phyloP scores from a whole-genome alignment of 2,888 invertebrate species.

The Euspilapteryx auroguttella region DNA sequence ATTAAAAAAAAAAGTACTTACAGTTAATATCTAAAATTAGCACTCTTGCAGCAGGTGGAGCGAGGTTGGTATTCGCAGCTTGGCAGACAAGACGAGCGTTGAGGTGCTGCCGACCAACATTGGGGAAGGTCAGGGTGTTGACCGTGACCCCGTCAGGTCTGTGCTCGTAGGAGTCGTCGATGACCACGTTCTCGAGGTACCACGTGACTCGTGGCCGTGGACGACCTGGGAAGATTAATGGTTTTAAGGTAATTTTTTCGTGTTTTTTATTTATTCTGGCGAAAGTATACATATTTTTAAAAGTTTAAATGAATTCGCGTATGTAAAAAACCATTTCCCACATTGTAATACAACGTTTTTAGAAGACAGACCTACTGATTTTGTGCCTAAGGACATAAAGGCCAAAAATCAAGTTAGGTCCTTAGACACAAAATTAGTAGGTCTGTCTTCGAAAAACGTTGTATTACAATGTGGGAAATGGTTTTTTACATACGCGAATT shows the following conservation, averaged over 20 bases:
- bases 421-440: too few relatives aligned
- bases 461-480: too few relatives aligned
- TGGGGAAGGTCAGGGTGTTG: slow-evolving; percentile 79
- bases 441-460: too few relatives aligned
- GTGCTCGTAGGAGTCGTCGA: slow-evolving; percentile 80
- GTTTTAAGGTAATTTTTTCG: not conserved
- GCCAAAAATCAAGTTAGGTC: too few relatives aligned
- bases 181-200: slow-evolving; percentile 83
- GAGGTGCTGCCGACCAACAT: slow-evolving; percentile 80
- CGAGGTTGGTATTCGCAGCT: slow-evolving; percentile 84
- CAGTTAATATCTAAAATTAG: slow-evolving; percentile 83
- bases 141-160: slow-evolving; percentile 70
- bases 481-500: too few relatives aligned
- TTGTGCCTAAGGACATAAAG: too few relatives aligned
- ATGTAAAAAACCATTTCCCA: too few relatives aligned
- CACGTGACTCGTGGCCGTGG: slow-evolving; percentile 80
- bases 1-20: too few relatives aligned
- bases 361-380: too few relatives aligned
- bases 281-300: not conserved
- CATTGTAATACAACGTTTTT: too few relatives aligned
- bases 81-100: slow-evolving; percentile 84
- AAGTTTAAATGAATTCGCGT: not conserved
- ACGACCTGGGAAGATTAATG: slow-evolving; percentile 52
- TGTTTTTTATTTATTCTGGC: not conserved
- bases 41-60: slow-evolving; percentile 75